Percentiles rank a stretch among this genome's conserved stretches.
Conservation (phyloP, 1,140 invertebrate species). For the Paralvinella palmiformis region DNA sequence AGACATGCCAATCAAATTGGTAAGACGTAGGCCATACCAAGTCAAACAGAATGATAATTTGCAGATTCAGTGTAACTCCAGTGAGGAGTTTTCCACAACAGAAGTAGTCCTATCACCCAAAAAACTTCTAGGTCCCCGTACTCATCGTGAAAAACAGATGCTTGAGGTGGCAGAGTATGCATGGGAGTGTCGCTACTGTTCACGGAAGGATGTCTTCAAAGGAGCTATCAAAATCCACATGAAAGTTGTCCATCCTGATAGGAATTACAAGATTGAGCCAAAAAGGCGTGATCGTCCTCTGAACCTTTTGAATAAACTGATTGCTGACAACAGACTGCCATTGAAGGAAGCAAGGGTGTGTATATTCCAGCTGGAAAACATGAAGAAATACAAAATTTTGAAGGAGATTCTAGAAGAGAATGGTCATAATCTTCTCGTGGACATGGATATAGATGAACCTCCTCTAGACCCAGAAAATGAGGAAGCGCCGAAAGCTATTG, state of each 20-base stretch:
- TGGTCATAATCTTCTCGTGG: background rate
- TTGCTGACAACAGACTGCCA: no score
- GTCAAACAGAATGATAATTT: background rate
- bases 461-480: conserved; percentile 10
- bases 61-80: background rate
- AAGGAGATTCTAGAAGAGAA: conserved; percentile 11
- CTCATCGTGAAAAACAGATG: conserved; percentile 4
- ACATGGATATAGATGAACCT: conserved; percentile 15
- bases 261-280: background rate
- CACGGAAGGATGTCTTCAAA: conserved; percentile 6
- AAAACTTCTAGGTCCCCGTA: conserved; percentile 8
- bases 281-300: no score
- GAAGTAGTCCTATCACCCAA: no score
- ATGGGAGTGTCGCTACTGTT: conserved; percentile 9
- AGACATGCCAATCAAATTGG: background rate
- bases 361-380: conserved; percentile 10
- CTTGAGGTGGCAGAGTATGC: background rate
- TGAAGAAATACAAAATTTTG: conserved; percentile 5
- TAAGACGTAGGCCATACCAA: background rate
- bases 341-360: background rate
- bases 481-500: background rate
- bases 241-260: conserved; percentile 15
- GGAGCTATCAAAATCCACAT: conserved; percentile 11
- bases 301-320: background rate
- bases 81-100: background rate